Evolutionary conservation across 2,888 invertebrate species (phyloP).

Genomic region (Eudasyphora cyanicolor): DNA sequence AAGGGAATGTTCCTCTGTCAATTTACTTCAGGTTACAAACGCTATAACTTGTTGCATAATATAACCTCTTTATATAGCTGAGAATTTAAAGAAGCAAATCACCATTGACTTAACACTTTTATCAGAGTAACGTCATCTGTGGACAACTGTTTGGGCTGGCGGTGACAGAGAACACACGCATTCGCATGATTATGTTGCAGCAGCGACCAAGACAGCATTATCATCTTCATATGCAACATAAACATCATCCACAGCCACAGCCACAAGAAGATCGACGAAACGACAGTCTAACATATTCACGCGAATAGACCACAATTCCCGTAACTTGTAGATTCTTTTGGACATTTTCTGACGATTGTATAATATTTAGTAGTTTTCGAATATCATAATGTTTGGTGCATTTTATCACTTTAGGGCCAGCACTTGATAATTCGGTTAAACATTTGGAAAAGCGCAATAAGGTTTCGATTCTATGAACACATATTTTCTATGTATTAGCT

Average conservation of each 20-base stretch:
- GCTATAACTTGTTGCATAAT: too few species aligned
- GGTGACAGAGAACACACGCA: not conserved
- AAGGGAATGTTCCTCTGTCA: too few species aligned
- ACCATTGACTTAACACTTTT: constrained; percentile 59
- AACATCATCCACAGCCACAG: constrained; percentile 40
- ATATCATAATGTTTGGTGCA: constrained; percentile 1
- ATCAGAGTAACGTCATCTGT: constrained; percentile 66
- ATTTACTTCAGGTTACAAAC: too few species aligned
- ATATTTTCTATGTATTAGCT: too few species aligned
- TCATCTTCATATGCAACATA: constrained; percentile 47
- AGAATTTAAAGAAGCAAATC: constrained; percentile 57
- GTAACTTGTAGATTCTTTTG: constrained; percentile 57
- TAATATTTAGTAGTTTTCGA: constrained; percentile 48
- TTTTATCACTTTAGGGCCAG: not conserved
- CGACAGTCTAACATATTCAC: constrained; percentile 40
- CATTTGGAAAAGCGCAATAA: too few species aligned
- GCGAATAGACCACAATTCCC: constrained; percentile 56
- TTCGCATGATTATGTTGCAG: constrained; percentile 32
- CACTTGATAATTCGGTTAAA: not conserved
- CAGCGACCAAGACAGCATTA: too few species aligned
- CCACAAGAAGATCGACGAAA: not conserved
- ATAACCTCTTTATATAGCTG: too few species aligned
- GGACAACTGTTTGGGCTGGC: constrained; percentile 39
- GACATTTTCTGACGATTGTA: constrained; percentile 45
- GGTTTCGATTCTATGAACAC: too few species aligned